These are phyloP conservation scores for Xestia xanthographa DNA, from an alignment of 2,888 invertebrate species.

Conservation along the genomic window DNA sequence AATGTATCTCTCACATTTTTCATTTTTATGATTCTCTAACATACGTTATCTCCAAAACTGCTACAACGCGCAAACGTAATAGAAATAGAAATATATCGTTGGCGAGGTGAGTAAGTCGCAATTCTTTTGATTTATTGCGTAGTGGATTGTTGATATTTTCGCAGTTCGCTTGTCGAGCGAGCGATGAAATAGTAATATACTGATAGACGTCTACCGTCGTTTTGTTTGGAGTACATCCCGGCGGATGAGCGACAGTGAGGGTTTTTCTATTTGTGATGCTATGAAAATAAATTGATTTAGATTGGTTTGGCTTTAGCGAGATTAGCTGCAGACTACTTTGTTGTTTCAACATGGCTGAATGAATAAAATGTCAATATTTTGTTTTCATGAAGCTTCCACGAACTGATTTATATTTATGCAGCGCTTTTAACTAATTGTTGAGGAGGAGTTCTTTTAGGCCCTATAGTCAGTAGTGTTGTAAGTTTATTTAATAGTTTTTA, in stretches of 20 bases:
- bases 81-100: constrained; percentile 42
- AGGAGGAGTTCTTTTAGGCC: no score
- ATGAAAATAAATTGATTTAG: constrained; percentile 53
- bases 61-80: constrained; percentile 32
- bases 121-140: constrained; percentile 62
- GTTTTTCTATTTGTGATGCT: constrained; percentile 45
- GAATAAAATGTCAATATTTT: constrained; percentile 1
- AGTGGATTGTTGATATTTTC: constrained; percentile 57
- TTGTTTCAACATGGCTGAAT: background rate
- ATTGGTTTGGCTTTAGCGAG: constrained; percentile 28
- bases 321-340: constrained; percentile 23
- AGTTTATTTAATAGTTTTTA: no score
- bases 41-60: constrained; percentile 30
- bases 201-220: constrained; percentile 47
- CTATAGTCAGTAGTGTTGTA: no score
- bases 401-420: background rate
- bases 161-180: constrained; percentile 36
- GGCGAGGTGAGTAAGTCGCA: constrained; percentile 48
- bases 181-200: constrained; percentile 49
- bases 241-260: constrained; percentile 33
- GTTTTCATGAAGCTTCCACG: background rate
- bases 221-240: constrained; percentile 36
- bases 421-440: background rate
- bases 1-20: constrained; percentile 17
- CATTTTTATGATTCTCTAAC: background rate